Base-by-base conservation (phyloP, 2,113 vertebrate species). In the Hipposideros armiger region DNA sequence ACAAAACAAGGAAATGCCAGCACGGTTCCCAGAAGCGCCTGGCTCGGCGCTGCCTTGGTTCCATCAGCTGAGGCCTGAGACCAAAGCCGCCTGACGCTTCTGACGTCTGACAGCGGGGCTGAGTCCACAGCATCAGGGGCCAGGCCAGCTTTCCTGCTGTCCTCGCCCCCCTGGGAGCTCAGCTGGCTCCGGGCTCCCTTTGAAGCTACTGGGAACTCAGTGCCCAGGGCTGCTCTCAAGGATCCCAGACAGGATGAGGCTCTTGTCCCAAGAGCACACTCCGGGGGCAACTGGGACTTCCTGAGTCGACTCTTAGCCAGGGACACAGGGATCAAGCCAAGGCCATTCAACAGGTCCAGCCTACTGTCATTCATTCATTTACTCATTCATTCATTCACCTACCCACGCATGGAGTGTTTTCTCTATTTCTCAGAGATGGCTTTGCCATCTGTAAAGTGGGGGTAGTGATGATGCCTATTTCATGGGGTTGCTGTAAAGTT, bases 141-240 rank as follows among this genome's bases (percentile, higher is more conserved):
- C 76, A 0, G 91, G 81, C 81, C 15, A 7, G 66, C 72, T 15
- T 54, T 19, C 93, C 94, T 24, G 62, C 95, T 24, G 62, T 5
- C 69, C 69, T 42, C 0, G 14, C 83, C 93, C 96, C 96, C 97
- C 54, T 15, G 97, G 96, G 96, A 93, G 62, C 67, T n/a, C 52
- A 17, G 83, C 96, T 10, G 92, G 82, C 85, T 54, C 78, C 0
- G 0, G 72, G 77, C 67, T 60, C 67, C 86, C 97, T 98, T 98
- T 98, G 97, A 97, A 98, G 97, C 78, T 11, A 87, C 95, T 98
- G 97, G 96, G 97, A 98, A 97, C 96, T 93, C 47, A 0, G 93
- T 26, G 92, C 70, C 90, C 87, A 72, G 95, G 52, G 86, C 78
- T 0, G 74, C 97, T 97, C 96, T 77, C 96, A 95, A 91, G 88